Conservation (phyloP, 2,797 vertebrate species). For the Eulemur albifrons region DNA sequence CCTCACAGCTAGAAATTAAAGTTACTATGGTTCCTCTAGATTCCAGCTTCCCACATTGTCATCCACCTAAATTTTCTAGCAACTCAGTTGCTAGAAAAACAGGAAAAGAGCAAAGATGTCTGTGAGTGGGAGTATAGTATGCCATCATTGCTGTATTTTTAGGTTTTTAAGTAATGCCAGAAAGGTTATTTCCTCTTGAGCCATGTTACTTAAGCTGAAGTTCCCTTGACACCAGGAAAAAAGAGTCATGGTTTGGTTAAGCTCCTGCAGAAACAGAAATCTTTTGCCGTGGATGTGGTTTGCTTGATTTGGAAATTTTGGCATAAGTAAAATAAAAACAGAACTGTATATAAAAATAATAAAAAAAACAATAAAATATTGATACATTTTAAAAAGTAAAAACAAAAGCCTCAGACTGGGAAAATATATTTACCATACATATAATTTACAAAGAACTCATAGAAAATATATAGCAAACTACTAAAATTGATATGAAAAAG, state of each 20-base stretch:
- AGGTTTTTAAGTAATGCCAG: constrained; percentile 2
- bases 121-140: neutral
- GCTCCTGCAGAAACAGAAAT: neutral
- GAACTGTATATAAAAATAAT: neutral
- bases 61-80: neutral
- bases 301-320: neutral
- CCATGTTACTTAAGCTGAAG: neutral
- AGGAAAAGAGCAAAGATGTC: neutral
- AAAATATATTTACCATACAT: neutral
- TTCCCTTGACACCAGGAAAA: neutral
- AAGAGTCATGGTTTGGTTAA: neutral
- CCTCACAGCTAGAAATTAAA: neutral
- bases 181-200: neutral
- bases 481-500: neutral
- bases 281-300: neutral
- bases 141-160: neutral
- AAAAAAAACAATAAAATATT: neutral
- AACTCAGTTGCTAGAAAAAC: neutral
- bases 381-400: neutral
- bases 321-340: constrained; percentile 33
- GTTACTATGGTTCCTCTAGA: neutral
- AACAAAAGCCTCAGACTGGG: neutral
- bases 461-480: neutral
- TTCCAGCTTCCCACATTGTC: neutral
- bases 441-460: neutral